Percentiles rank a stretch among this genome's conserved stretches.
phyloP scores from a whole-genome alignment of 2,797 vertebrate genomes.

The Acropternis orthonyx region DNA sequence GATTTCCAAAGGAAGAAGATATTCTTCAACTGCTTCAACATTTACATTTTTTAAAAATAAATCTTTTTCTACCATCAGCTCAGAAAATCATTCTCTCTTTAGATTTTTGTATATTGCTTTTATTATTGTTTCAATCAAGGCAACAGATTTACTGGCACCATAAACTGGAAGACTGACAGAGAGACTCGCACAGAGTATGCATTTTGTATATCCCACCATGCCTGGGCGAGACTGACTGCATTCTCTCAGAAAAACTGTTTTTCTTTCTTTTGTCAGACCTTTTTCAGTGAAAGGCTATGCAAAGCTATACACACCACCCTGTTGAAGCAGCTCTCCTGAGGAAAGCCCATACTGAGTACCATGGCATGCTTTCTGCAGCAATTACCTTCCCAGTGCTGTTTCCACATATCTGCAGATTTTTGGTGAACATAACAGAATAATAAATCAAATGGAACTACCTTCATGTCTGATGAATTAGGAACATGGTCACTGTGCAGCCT shows the following conservation, averaged over 20 bases:
- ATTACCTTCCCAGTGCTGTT: neutral
- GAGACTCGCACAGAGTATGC: neutral
- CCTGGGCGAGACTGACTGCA: neutral
- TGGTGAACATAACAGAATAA: neutral
- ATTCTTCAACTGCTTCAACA: neutral
- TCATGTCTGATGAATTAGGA: neutral
- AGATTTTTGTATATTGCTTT: neutral
- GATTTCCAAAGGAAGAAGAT: neutral
- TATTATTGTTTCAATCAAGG: neutral
- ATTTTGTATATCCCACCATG: neutral
- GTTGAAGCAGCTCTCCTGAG: neutral
- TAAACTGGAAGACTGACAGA: neutral
- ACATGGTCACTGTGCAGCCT: neutral
- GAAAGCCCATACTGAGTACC: neutral
- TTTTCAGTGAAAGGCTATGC: neutral
- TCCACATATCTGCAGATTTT: neutral
- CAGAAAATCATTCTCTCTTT: neutral
- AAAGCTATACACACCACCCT: neutral
- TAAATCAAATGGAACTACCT: neutral
- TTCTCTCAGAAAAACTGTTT: neutral
- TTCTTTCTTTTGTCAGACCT: neutral
- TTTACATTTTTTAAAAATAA: neutral
- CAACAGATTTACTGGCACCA: neutral
- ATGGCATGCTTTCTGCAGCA: neutral
- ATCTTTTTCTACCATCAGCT: neutral